A percentile compares a stretch with the other conserved stretches of the same genome.
These are phyloP conservation scores for Dasyornis broadbenti DNA, from an alignment of 2,113 vertebrate genomes.

Conservation along the genomic window DNA sequence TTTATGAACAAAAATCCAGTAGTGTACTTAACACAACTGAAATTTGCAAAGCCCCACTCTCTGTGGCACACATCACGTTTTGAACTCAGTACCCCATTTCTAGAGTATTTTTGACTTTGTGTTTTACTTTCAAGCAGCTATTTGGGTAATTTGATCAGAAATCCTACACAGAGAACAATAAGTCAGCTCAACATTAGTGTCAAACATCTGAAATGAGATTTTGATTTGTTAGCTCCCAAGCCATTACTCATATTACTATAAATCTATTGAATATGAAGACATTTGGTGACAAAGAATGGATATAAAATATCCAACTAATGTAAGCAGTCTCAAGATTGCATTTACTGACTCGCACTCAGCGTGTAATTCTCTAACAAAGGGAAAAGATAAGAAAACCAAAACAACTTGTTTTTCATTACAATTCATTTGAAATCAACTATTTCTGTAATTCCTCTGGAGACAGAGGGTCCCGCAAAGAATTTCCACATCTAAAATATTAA, in stretches of 20 bases:
- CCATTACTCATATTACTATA: conserved; percentile 77
- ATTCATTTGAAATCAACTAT: neutral
- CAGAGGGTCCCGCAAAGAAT: neutral
- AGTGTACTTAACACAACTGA: conserved; percentile 4
- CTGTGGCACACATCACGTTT: neutral
- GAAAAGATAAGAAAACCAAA: conserved; percentile 31
- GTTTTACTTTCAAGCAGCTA: conserved; percentile 54
- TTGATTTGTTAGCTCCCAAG: conserved; percentile 84
- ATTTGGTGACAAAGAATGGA: conserved; percentile 65
- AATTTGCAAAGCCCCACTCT: neutral
- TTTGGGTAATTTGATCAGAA: conserved; percentile 75
- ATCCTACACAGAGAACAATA: conserved; percentile 77
- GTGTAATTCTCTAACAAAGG: conserved; percentile 49
- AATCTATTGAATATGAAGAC: conserved; percentile 76
- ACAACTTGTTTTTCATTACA: neutral
- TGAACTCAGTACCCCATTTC: conserved; percentile 1
- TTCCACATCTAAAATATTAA: neutral
- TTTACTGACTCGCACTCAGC: conserved; percentile 39
- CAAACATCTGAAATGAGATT: conserved; percentile 85
- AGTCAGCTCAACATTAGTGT: conserved; percentile 79
- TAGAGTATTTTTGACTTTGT: neutral
- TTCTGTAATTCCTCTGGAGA: neutral
- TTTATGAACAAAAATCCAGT: neutral
- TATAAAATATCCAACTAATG: conserved; percentile 65
- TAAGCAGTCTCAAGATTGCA: conserved; percentile 47